These are phyloP conservation scores for Drosophila melanica DNA, from an alignment of 1,140 invertebrate genomes.

Conservation along the genomic window DNA sequence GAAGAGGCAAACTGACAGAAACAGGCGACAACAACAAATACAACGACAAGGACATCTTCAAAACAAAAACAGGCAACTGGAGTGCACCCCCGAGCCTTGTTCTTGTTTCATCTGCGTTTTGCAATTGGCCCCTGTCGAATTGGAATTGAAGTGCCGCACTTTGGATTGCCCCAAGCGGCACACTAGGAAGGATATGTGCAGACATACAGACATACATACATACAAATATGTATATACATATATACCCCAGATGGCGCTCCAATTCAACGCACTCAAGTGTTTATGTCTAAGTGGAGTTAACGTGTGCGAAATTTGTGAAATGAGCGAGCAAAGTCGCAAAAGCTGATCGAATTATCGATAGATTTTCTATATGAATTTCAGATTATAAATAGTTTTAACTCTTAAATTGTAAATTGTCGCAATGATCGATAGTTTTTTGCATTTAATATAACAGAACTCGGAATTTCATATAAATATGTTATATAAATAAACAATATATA, in stretches of 20 bases:
- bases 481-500: too few species aligned
- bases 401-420: too few species aligned
- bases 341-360: slow-evolving; percentile 24
- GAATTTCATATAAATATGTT: too few species aligned
- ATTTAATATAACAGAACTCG: too few species aligned
- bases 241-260: slow-evolving; percentile 3
- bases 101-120: slow-evolving; percentile 49
- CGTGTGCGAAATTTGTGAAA: background rate
- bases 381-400: too few species aligned
- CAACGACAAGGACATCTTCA: slow-evolving; percentile 25
- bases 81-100: slow-evolving; percentile 38
- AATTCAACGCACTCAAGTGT: slow-evolving; percentile 3
- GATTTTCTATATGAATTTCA: background rate
- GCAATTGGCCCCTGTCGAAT: slow-evolving; percentile 59
- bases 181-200: background rate
- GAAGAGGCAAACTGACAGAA: slow-evolving; percentile 53
- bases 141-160: slow-evolving; percentile 58
- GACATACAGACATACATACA: background rate
- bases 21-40: slow-evolving; percentile 29
- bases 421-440: too few species aligned
- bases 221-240: background rate
- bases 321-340: background rate
- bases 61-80: slow-evolving; percentile 49
- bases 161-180: slow-evolving; percentile 27
- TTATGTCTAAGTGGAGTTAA: slow-evolving; percentile 9